These are phyloP conservation scores for Menidia menidia DNA, from an alignment of 2,797 vertebrate genomes.

Conservation along the genomic window DNA sequence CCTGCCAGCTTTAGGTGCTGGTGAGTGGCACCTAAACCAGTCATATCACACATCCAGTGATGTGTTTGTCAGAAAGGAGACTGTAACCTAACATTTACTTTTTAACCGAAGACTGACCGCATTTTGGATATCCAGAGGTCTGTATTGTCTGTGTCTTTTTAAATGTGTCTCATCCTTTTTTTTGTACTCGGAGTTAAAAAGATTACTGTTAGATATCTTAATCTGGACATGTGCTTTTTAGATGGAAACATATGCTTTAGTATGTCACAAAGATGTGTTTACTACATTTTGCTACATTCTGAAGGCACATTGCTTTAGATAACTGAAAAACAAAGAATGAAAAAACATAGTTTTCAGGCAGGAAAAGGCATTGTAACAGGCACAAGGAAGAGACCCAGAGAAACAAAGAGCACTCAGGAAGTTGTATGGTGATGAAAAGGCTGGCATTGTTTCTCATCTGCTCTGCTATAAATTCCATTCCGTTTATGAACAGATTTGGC, in stretches of 20 bases:
- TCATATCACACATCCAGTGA: constrained; percentile 69
- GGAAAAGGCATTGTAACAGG: neutral
- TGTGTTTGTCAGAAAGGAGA: constrained; percentile 75
- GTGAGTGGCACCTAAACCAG: constrained; percentile 83
- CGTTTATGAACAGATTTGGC: constrained; percentile 88
- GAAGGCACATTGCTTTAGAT: too few species aligned
- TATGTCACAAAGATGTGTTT: too few species aligned
- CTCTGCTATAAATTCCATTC: constrained; percentile 81
- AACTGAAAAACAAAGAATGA: too few species aligned
- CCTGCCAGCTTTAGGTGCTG: constrained; percentile 71
- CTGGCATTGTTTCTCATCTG: constrained; percentile 58
- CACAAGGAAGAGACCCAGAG: neutral
- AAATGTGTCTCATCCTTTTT: constrained; percentile 5
- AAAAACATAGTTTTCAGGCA: too few species aligned
- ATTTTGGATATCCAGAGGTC: constrained; percentile 15
- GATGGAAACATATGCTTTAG: neutral
- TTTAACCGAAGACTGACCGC: constrained; percentile 33
- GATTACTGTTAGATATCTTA: neutral
- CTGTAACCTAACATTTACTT: constrained; percentile 71
- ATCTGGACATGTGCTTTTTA: neutral
- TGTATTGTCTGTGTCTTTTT: neutral
- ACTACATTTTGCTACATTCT: too few species aligned
- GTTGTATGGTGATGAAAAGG: constrained; percentile 37
- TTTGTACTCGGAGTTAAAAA: neutral
- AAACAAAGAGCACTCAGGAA: constrained; percentile 10